Conservation (phyloP, 2,888 invertebrate genomes). For the Rotaria magnacalcarata region DNA sequence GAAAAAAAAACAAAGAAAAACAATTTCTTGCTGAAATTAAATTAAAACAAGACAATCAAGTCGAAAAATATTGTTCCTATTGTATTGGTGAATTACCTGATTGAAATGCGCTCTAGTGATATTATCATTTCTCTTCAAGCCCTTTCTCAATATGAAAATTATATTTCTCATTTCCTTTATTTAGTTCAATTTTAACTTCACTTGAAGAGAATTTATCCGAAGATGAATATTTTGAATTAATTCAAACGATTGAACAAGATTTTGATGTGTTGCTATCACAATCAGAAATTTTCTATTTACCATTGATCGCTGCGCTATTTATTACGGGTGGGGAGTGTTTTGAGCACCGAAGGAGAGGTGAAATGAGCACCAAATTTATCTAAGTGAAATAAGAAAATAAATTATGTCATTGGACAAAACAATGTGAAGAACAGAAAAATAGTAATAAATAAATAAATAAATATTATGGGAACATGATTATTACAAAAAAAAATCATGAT, state of each 20-base stretch:
- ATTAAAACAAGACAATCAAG: conserved; percentile 58
- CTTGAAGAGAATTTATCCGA: conserved; percentile 27
- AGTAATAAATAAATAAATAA: too few relatives aligned
- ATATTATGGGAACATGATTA: too few relatives aligned
- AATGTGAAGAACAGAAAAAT: too few relatives aligned
- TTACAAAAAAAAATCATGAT: too few relatives aligned
- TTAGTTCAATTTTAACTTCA: conserved; percentile 37
- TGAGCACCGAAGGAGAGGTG: too few relatives aligned
- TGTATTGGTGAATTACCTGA: conserved; percentile 70
- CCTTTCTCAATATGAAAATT: conserved; percentile 41
- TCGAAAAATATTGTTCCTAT: conserved; percentile 65
- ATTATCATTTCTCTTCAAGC: conserved; percentile 63
- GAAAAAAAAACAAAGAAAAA: conserved; percentile 48
- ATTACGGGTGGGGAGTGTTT: too few relatives aligned
- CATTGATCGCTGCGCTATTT: conserved; percentile 37
- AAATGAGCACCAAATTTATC: too few relatives aligned
- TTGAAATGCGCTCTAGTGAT: conserved; percentile 66
- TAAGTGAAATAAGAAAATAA: too few relatives aligned
- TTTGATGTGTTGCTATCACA: conserved; percentile 30
- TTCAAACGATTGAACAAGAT: neutral
- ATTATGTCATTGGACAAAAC: too few relatives aligned
- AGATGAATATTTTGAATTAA: conserved; percentile 34
- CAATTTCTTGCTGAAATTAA: conserved; percentile 54
- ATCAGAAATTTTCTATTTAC: conserved; percentile 36
- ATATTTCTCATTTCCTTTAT: conserved; percentile 36